These are phyloP conservation scores for Tetropium fuscum DNA, from an alignment of 2,888 invertebrate genomes.

Conservation along the genomic window DNA sequence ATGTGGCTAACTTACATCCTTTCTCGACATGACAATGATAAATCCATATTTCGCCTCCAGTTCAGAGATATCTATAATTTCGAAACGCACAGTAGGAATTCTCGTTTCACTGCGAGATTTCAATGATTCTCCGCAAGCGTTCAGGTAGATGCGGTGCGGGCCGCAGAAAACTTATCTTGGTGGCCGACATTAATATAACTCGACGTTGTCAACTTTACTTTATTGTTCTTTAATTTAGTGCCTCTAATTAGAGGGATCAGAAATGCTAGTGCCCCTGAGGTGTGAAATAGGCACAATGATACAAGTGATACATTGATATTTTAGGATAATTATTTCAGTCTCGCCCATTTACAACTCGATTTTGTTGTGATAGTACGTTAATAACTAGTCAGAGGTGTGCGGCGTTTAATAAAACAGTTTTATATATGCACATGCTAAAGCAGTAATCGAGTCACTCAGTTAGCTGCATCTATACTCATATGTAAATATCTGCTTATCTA, in stretches of 20 bases:
- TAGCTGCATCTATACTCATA: neutral
- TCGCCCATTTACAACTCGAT: constrained; percentile 64
- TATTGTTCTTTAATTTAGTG: constrained; percentile 64
- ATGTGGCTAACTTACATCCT: constrained; percentile 7
- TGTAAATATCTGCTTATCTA: too few relatives aligned
- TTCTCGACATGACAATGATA: constrained; percentile 32
- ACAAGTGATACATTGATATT: constrained; percentile 63
- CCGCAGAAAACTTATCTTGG: constrained; percentile 24
- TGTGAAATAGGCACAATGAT: constrained; percentile 57
- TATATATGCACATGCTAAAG: constrained; percentile 47
- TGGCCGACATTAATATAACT: constrained; percentile 21
- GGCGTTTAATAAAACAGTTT: constrained; percentile 24
- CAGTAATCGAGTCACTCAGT: constrained; percentile 34
- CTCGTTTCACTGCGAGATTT: constrained; percentile 28
- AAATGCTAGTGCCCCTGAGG: constrained; percentile 60
- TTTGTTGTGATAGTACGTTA: constrained; percentile 56
- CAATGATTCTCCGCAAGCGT: constrained; percentile 6
- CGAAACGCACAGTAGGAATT: constrained; percentile 42
- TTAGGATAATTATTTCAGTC: constrained; percentile 66
- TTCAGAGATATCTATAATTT: constrained; percentile 39
- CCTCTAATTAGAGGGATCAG: constrained; percentile 64
- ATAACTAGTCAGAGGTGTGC: constrained; percentile 47
- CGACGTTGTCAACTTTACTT: constrained; percentile 45
- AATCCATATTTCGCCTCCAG: constrained; percentile 35
- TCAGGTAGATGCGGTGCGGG: neutral